phyloP scores from a whole-genome alignment of 2,797 vertebrate species.

The Hemitrygon akajei region DNA sequence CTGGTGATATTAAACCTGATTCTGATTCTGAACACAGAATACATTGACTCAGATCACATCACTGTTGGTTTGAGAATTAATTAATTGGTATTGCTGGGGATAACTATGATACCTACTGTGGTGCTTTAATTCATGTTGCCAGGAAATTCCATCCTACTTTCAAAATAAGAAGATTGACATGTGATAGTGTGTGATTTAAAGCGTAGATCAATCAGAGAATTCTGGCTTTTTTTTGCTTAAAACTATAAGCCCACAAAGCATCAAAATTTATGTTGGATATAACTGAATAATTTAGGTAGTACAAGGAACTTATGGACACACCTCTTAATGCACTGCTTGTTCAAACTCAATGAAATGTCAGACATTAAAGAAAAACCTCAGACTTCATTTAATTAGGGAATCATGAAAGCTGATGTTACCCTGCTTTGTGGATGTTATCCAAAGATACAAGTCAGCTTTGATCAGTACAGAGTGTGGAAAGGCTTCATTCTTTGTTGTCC shows the following conservation, averaged over 20 bases:
- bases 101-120: background rate
- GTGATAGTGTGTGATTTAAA: background rate
- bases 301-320: background rate
- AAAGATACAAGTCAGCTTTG: slow-evolving; percentile 3
- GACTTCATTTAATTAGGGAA: background rate
- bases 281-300: background rate
- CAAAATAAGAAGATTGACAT: background rate
- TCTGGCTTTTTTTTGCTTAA: background rate
- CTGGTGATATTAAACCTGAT: too few species aligned
- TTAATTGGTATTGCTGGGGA: background rate
- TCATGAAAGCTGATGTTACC: background rate
- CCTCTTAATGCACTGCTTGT: background rate
- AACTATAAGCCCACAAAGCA: background rate
- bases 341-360: background rate
- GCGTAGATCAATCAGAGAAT: background rate
- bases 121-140: background rate
- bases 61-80: background rate
- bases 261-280: background rate
- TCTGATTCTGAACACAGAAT: background rate
- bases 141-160: background rate
- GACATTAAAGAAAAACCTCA: background rate
- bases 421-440: background rate
- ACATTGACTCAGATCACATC: background rate
- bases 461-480: background rate
- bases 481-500: background rate